These are phyloP conservation scores for Centrocercus urophasianus DNA, from an alignment of 2,113 vertebrate species.

Conservation along the genomic window DNA sequence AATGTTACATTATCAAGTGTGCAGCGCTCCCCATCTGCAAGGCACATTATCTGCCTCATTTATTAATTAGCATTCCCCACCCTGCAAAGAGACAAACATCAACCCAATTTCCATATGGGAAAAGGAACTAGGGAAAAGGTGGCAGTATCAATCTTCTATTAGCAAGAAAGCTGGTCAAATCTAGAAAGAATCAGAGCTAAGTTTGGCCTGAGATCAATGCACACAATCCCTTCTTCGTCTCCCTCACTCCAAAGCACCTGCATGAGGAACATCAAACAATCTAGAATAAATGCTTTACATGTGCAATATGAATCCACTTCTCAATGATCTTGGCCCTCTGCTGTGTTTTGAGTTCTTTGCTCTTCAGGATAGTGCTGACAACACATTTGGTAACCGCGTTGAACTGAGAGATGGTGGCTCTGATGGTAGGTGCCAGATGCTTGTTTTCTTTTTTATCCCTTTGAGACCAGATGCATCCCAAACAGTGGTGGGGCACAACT, in stretches of 20 bases:
- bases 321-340: slow-evolving; percentile 91
- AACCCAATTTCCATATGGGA: background rate
- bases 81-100: background rate
- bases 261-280: background rate
- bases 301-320: slow-evolving; percentile 94
- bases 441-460: slow-evolving; percentile 93
- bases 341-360: slow-evolving; percentile 84
- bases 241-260: background rate
- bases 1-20: background rate
- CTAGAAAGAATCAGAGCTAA: background rate
- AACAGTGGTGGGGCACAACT: slow-evolving; percentile 92
- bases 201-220: background rate
- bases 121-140: background rate
- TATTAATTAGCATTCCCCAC: background rate
- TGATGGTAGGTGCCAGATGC: slow-evolving; percentile 87
- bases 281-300: slow-evolving; percentile 74
- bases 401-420: slow-evolving; percentile 94
- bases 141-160: background rate
- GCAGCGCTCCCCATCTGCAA: background rate
- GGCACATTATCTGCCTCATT: background rate
- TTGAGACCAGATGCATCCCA: slow-evolving; percentile 94
- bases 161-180: background rate
- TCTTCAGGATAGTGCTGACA: slow-evolving; percentile 87
- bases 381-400: slow-evolving; percentile 92
- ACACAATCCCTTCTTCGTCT: background rate